Base-by-base conservation (phyloP, 2,797 vertebrate species). In the Sebastes steindachneri region DNA sequence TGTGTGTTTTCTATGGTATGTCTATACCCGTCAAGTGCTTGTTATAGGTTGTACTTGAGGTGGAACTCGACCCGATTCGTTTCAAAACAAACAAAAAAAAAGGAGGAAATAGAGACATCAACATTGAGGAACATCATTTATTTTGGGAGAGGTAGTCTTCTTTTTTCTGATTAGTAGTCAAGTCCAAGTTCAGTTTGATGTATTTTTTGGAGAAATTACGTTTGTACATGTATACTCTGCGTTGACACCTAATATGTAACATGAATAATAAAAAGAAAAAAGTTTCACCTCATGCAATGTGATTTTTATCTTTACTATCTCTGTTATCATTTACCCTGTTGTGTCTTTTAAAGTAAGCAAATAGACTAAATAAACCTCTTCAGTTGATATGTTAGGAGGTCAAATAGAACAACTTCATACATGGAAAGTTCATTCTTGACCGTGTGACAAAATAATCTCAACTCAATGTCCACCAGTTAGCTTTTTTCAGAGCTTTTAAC, bases 181-280 rank as follows among this genome's bases (percentile, higher is more conserved):
- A 88, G 92, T 95, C 90, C 86, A 91, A 86, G 90, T 93, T 95
- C 75, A 80, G 88, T 95, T 95, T 83, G 87, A 89, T 95, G 94
- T 94, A 93, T 93, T 94, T 57, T 94, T 95, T 93, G 88, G 85
- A 92, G 75, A 91, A 88, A 87, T 90, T 88, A 84, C 37, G 82
- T 96, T 95, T 95, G 89, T 95, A 94, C 93, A 93, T 92, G 91
- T 95, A 93, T 93, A 92, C 80, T 93, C 92, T 92, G 88, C 92
- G 83, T 94, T 94, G 81, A 90, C 80, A 91, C 87, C 85, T 89
- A 91, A 93, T 94, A 92, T 95, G 91, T 93, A 91, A 93, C 78
- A 81, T 81, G 66, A 86, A 89, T 80, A 94, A 92, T 88, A 92
- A 94, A 93, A 90, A 89, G 15, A 35, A 88, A 90, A 73, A 73